Evolutionary conservation across 1,140 invertebrate species (phyloP).

Genomic region (Ceratosolen fusciceps): DNA sequence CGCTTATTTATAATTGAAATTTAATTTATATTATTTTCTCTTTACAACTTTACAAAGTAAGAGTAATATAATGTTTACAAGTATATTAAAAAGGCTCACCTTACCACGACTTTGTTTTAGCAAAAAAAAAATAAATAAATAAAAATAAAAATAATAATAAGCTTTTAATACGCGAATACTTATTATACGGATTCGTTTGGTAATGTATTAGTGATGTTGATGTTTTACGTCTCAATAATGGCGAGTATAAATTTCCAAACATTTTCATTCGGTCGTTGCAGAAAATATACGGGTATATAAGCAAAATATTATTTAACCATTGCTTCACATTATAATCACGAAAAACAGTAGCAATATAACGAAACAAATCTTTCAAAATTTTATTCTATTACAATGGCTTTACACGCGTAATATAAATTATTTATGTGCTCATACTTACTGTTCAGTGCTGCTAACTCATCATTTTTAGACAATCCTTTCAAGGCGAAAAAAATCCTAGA

Average conservation of each 20-base stretch:
- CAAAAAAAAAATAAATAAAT: too few species aligned
- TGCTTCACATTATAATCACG: background rate
- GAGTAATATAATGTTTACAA: too few species aligned
- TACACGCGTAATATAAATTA: background rate
- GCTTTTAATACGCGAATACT: too few species aligned
- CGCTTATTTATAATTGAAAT: too few species aligned
- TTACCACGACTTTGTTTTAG: too few species aligned
- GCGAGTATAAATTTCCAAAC: background rate
- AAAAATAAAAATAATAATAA: too few species aligned
- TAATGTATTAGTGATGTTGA: background rate
- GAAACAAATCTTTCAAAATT: background rate
- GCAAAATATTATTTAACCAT: constrained; percentile 10
- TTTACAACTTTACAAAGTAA: too few species aligned
- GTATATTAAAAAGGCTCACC: constrained; percentile 6
- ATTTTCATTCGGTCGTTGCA: background rate
- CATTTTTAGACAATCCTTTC: constrained; percentile 1
- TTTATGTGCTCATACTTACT: background rate
- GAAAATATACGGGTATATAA: constrained; percentile 3
- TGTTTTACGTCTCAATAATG: background rate
- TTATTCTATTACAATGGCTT: background rate
- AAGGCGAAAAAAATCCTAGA: background rate
- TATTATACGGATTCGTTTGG: too few species aligned
- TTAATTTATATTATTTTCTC: too few species aligned
- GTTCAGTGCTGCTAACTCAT: background rate
- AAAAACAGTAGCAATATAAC: background rate